Evolutionary conservation across 2,113 vertebrate species (phyloP).

Genomic region (Paramisgurnus dabryanus): DNA sequence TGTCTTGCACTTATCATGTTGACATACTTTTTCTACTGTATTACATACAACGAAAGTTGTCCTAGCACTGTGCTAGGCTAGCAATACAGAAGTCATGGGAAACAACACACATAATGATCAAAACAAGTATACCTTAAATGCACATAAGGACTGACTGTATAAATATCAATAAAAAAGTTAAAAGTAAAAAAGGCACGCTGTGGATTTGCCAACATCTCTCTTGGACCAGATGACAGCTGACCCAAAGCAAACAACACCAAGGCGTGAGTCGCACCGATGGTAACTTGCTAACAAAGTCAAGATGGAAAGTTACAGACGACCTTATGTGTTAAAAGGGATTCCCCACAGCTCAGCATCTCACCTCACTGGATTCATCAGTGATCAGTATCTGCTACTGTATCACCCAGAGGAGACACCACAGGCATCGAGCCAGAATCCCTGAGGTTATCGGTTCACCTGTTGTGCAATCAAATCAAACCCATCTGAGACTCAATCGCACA

Average conservation of each 20-base stretch:
- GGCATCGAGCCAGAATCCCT: constrained; percentile 46
- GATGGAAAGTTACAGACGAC: neutral
- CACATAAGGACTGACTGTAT: too few species aligned
- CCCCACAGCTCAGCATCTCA: neutral
- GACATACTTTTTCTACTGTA: too few species aligned
- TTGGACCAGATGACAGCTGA: constrained; percentile 26
- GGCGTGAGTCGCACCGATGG: neutral
- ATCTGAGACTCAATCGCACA: constrained; percentile 48
- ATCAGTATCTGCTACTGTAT: constrained; percentile 41
- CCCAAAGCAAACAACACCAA: constrained; percentile 2
- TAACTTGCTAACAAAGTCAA: neutral
- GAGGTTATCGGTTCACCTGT: constrained; percentile 54
- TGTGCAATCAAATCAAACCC: constrained; percentile 53
- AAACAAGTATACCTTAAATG: too few species aligned
- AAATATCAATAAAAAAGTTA: too few species aligned
- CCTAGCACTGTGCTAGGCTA: too few species aligned
- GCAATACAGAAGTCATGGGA: neutral
- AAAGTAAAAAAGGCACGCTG: too few species aligned
- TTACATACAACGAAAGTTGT: too few species aligned
- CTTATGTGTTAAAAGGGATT: constrained; percentile 39
- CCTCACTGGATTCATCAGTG: constrained; percentile 38
- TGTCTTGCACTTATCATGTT: neutral
- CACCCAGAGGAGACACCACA: constrained; percentile 25
- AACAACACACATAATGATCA: neutral
- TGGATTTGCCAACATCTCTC: constrained; percentile 22